These are phyloP conservation scores for Thera obeliscata DNA, from an alignment of 2,888 invertebrate genomes.

Conservation along the genomic window DNA sequence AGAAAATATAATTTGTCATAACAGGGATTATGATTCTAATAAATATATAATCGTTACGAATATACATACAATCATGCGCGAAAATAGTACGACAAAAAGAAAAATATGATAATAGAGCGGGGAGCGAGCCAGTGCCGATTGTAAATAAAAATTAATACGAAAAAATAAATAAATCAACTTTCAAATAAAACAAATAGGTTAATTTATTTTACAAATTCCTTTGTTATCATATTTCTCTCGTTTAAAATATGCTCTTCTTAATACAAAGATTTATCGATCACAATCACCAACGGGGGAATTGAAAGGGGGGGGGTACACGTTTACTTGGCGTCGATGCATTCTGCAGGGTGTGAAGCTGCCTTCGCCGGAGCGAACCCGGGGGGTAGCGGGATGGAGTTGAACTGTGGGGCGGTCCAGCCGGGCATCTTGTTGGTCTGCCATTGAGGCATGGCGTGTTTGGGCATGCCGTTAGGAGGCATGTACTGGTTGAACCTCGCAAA, in stretches of 20 bases:
- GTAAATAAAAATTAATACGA: slow-evolving; percentile 30
- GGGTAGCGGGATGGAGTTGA: slow-evolving; percentile 69
- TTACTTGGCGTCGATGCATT: slow-evolving; percentile 83
- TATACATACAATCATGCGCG: slow-evolving; percentile 63
- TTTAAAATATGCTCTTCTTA: slow-evolving; percentile 82
- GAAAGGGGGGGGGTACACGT: slow-evolving; percentile 28
- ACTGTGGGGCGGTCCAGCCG: slow-evolving; percentile 47
- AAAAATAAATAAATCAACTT: slow-evolving; percentile 61
- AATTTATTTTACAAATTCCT: slow-evolving; percentile 84
- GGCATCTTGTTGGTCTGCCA: slow-evolving; percentile 48
- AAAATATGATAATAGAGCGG: slow-evolving; percentile 68
- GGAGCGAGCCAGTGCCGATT: slow-evolving; percentile 51
- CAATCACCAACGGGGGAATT: slow-evolving; percentile 74
- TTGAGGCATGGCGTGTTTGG: slow-evolving; percentile 40
- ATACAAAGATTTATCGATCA: slow-evolving; percentile 83
- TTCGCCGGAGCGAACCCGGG: slow-evolving; percentile 79
- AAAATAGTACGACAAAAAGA: slow-evolving; percentile 56
- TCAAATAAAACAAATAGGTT: slow-evolving; percentile 84
- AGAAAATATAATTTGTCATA: slow-evolving; percentile 78
- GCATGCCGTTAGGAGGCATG: slow-evolving; percentile 50
- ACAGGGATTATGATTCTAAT: slow-evolving; percentile 72
- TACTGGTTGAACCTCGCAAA: slow-evolving; percentile 74
- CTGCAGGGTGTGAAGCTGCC: slow-evolving; percentile 69
- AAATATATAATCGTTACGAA: slow-evolving; percentile 70
- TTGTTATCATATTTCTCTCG: slow-evolving; percentile 84